Evolutionary conservation across 2,113 vertebrate species (phyloP), one percentile per base, ranked within the genome.

Genomic region (Brevimyrus niger): DNA sequence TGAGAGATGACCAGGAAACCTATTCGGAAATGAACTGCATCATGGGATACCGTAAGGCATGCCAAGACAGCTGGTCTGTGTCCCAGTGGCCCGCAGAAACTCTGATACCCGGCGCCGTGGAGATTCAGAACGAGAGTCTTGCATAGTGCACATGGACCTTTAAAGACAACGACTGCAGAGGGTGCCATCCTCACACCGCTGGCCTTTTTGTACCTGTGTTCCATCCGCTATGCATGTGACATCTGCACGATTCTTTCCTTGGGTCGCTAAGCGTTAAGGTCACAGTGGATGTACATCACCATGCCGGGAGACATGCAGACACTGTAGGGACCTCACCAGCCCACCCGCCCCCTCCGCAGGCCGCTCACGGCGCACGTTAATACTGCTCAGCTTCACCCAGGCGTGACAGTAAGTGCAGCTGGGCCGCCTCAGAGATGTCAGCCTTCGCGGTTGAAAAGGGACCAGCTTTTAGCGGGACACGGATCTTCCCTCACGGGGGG

Each of bases 211-310:
- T 91, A 87, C 92, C 94, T 94, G 84, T 90, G 92, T 94, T 11
- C 93, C 91, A 53, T 90, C 51, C 90, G 86, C 65, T 89, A 35
- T 91, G 48, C 91, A 83, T 38, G 15, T 91, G 76, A 90, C 93
- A 91, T 87, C 90, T 38, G 87, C 42, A 92, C 89, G 90, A 92
- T 90, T 55, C 73, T 87, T 90, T 48, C 89, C 91, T 90, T 7
- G 0, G 92, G 91, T 42, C 90, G 89, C 86, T 55, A 87, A 90
- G 90, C 91, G 88, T 80, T 88, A 42, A 50, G 90, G 92, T 89
- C 84, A 94, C 93, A 93, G 95, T 94, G 94, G 92, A 91, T 94
- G 90, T 88, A 87, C 89, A 87, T 88, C 92, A 82, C 88, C 46
- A 11, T 50, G 46, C n/a, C 48, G 35, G 83, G 83, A 50, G 83